Evolutionary conservation across 2,888 invertebrate genomes (phyloP).

Genomic region (Fragum sueziense): DNA sequence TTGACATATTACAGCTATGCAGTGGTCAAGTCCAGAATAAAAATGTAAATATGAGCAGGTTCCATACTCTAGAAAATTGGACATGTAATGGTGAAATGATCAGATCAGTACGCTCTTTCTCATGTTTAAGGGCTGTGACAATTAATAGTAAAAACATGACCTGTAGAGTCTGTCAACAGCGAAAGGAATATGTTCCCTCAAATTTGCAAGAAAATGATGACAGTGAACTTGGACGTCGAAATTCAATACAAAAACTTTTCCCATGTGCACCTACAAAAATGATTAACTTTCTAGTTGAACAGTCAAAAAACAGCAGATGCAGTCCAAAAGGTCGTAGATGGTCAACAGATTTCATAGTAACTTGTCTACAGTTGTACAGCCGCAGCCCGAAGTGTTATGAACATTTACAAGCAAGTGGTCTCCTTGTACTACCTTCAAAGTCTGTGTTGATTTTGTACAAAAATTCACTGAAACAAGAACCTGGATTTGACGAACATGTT

Average conservation of each 20-base stretch:
- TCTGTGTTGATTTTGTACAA: constrained; percentile 27
- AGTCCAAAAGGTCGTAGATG: constrained; percentile 31
- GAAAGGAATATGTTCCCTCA: background rate
- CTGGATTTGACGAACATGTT: constrained; percentile 36
- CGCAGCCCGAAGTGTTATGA: constrained; percentile 37
- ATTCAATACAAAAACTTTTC: constrained; percentile 19
- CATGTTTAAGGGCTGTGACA: constrained; percentile 22
- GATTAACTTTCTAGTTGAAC: constrained; percentile 25
- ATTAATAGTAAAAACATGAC: constrained; percentile 11
- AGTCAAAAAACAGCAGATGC: constrained; percentile 22
- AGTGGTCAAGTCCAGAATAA: constrained; percentile 15
- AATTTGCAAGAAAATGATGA: constrained; percentile 8
- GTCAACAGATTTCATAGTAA: constrained; percentile 24
- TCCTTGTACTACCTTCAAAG: constrained; percentile 32
- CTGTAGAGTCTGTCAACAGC: constrained; percentile 39
- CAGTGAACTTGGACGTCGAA: constrained; percentile 5
- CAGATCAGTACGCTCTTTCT: constrained; percentile 27
- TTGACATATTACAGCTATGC: constrained; percentile 17
- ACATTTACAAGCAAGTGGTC: constrained; percentile 6
- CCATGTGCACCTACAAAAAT: constrained; percentile 16
- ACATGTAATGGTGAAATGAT: constrained; percentile 1
- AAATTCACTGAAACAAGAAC: constrained; percentile 41
- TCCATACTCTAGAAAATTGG: constrained; percentile 28
- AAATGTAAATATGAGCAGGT: constrained; percentile 20
- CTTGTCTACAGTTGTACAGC: constrained; percentile 25